Percentiles rank a stretch among this genome's conserved stretches.
These are phyloP conservation scores for Morus bassanus DNA, from an alignment of 2,797 vertebrate species.

Conservation along the genomic window DNA sequence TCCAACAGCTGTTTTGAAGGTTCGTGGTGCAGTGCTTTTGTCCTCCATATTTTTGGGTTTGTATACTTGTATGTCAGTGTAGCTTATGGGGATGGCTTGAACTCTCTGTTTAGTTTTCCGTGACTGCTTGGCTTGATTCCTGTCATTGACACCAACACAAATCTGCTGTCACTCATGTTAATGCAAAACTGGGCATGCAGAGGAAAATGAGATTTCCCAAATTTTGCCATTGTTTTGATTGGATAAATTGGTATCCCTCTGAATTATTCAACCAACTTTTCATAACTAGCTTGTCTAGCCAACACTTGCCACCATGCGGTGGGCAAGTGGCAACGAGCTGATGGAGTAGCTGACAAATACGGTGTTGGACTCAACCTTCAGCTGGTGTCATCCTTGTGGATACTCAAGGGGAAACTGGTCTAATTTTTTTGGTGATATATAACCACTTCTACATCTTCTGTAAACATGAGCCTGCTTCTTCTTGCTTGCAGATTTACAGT, in stretches of 20 bases:
- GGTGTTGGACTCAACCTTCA: background rate
- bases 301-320: background rate
- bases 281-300: background rate
- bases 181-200: background rate
- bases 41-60: background rate
- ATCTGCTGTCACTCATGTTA: background rate
- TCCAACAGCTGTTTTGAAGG: background rate
- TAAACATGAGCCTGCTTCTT: background rate
- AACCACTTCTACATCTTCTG: background rate
- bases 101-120: background rate
- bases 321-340: background rate
- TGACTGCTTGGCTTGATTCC: background rate
- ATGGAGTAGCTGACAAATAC: background rate
- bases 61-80: background rate
- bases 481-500: background rate
- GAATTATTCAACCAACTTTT: background rate
- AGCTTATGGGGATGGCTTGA: background rate
- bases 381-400: background rate
- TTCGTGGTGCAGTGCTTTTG: background rate
- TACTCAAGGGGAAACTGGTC: background rate
- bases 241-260: background rate
- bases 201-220: background rate
- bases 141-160: background rate
- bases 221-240: background rate
- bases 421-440: rapidly evolving